Evolutionary conservation across 2,113 vertebrate genomes (phyloP).

Genomic region (Periophthalmodon schlosseri): DNA sequence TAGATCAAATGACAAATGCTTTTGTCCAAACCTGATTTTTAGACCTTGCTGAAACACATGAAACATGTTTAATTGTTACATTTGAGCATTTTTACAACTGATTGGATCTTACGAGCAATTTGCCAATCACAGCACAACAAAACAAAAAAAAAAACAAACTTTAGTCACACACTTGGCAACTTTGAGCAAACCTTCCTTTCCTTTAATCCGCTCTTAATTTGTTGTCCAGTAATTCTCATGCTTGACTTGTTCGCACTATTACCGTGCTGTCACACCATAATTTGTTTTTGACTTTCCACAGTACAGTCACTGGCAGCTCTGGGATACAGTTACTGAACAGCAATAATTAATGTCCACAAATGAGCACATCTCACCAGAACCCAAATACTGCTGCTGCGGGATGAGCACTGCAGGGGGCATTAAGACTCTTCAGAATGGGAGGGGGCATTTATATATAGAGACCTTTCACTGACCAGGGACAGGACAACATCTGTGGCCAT

Average conservation of each 20-base stretch:
- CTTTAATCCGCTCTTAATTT: conserved; percentile 1
- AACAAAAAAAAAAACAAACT: background rate
- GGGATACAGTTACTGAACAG: conserved; percentile 39
- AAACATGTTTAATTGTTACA: no score
- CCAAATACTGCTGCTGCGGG: conserved; percentile 17
- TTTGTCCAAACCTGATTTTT: background rate
- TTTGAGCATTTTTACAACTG: background rate
- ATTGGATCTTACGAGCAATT: background rate
- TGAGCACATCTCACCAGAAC: conserved; percentile 39
- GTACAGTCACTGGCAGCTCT: conserved; percentile 23
- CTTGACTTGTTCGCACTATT: conserved; percentile 4
- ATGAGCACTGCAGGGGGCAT: conserved; percentile 61
- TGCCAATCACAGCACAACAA: background rate
- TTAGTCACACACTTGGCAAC: background rate
- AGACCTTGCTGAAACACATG: no score
- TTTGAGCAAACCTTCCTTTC: background rate
- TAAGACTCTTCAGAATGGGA: conserved; percentile 78
- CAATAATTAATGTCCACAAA: conserved; percentile 63
- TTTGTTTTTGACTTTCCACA: conserved; percentile 37
- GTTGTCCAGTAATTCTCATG: conserved; percentile 2
- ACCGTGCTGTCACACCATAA: conserved; percentile 27
- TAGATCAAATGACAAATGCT: background rate
- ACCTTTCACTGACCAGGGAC: conserved; percentile 27
- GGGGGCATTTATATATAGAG: conserved; percentile 70
- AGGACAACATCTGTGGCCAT: conserved; percentile 76